Evolutionary conservation across 2,888 invertebrate genomes (phyloP).

Genomic region (Plebejus argus): DNA sequence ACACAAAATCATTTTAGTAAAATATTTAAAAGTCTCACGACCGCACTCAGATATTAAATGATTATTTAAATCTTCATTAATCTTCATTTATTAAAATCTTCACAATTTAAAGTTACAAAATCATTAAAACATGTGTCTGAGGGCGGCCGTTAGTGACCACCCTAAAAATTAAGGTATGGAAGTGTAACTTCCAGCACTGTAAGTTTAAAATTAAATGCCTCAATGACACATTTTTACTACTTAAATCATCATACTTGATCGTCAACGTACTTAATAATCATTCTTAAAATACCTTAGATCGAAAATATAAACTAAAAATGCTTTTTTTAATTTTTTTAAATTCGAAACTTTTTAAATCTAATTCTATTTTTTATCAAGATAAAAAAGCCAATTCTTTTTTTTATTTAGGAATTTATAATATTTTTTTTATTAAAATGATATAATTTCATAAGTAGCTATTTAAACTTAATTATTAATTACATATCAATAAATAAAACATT

Average conservation of each 20-base stretch:
- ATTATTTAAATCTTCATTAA: too few species aligned
- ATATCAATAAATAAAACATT: too few species aligned
- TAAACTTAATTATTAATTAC: too few species aligned
- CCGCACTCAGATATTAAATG: background rate
- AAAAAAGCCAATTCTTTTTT: background rate
- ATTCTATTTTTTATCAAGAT: background rate
- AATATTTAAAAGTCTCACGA: background rate
- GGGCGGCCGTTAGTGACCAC: background rate
- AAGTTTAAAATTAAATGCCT: conserved; percentile 8
- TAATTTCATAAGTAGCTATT: too few species aligned
- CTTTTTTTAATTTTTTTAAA: background rate
- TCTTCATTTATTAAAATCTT: too few species aligned
- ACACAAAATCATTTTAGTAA: background rate
- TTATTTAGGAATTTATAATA: background rate
- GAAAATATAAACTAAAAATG: background rate
- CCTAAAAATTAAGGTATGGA: background rate
- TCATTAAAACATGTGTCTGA: background rate
- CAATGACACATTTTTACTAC: background rate
- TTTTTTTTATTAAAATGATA: background rate
- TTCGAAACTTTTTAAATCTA: background rate
- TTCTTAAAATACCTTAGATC: background rate
- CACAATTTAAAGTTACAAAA: too few species aligned
- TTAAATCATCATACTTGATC: background rate
- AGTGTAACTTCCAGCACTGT: background rate
- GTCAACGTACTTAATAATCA: background rate